phyloP scores from a whole-genome alignment of 2,113 vertebrate genomes.

The Callionymus lyra region DNA sequence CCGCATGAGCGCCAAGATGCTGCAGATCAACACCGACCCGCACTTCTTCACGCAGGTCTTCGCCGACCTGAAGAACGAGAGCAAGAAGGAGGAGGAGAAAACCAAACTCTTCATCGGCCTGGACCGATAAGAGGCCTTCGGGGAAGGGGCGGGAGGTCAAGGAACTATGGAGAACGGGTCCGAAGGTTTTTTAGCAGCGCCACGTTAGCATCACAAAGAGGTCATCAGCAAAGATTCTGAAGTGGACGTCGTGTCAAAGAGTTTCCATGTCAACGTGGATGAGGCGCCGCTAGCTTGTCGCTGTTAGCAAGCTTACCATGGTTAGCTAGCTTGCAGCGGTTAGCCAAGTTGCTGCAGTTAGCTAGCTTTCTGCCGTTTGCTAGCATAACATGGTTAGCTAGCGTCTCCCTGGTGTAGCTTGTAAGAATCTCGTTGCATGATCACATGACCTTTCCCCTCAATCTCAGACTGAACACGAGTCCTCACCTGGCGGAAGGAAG shows the following conservation, averaged over 20 bases:
- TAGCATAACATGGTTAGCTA: no score
- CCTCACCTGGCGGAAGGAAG: no score
- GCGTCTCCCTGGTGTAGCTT: conserved; percentile 24
- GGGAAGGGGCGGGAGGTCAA: conserved; percentile 1
- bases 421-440: conserved; percentile 27
- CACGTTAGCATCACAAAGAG: conserved; percentile 10
- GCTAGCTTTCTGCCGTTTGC: no score
- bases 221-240: no score
- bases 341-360: no score
- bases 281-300: no score
- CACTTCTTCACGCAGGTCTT: conserved; percentile 72
- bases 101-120: conserved; percentile 81
- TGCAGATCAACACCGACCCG: conserved; percentile 69
- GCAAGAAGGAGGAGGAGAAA: conserved; percentile 71
- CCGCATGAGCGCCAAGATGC: conserved; percentile 69
- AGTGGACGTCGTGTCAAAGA: no score
- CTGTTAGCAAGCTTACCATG: no score
- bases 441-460: conserved; percentile 23
- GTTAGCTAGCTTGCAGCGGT: no score
- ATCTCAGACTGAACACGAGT: not conserved
- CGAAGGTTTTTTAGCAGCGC: conserved; percentile 1
- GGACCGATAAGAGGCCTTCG: conserved; percentile 71
- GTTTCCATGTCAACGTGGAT: no score
- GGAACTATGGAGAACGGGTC: no score
- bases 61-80: conserved; percentile 68